These are phyloP conservation scores for Phlogophora meticulosa DNA, from an alignment of 2,888 invertebrate species.

Conservation along the genomic window DNA sequence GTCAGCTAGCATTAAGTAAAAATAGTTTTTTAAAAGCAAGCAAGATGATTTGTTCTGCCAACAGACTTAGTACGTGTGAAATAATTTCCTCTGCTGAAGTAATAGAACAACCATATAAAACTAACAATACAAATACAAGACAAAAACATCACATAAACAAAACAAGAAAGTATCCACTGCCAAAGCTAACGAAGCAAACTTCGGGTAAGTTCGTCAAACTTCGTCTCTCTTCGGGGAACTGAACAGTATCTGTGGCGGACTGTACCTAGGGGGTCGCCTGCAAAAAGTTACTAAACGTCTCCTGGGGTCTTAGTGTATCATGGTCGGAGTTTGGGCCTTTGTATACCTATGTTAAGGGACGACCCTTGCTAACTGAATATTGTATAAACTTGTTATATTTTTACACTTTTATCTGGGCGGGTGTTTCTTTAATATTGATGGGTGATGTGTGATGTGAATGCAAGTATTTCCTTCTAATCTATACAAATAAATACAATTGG, in stretches of 20 bases:
- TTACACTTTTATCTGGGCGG: not conserved
- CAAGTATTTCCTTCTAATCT: no score
- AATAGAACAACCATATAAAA: not conserved
- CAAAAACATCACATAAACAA: conserved; percentile 42
- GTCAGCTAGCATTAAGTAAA: no score
- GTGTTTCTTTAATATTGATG: conserved; percentile 19
- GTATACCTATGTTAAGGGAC: conserved; percentile 25
- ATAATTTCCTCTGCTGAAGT: not conserved
- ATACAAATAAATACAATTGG: no score
- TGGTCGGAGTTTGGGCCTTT: conserved; percentile 45
- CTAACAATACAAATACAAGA: conserved; percentile 37
- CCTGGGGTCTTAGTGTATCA: conserved; percentile 62
- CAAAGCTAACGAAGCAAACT: conserved; percentile 63
- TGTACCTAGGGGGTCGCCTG: conserved; percentile 43
- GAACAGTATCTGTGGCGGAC: conserved; percentile 62
- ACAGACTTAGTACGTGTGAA: no score
- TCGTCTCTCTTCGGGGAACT: conserved; percentile 53
- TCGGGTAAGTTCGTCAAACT: conserved; percentile 55
- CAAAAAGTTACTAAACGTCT: conserved; percentile 67
- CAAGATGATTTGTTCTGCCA: not conserved
- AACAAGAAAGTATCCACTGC: conserved; percentile 54
- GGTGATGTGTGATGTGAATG: not conserved
- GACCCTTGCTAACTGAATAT: conserved; percentile 54
- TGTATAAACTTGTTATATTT: conserved; percentile 47
- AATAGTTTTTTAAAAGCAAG: not conserved